Conservation (phyloP, 2,797 vertebrate genomes). For the Smutsia gigantea region DNA sequence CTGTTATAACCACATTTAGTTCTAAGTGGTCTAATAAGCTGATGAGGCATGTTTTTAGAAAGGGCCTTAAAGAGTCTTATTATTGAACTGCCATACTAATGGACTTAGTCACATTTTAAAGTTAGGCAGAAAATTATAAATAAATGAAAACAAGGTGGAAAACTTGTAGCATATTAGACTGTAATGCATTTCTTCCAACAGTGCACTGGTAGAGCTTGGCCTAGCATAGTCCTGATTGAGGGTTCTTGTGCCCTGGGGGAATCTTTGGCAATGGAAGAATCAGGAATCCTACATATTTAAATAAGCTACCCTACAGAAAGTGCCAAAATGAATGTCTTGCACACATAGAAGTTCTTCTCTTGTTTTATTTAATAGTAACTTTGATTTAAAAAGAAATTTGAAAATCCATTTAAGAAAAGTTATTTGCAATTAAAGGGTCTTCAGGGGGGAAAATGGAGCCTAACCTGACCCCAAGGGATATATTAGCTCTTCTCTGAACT, state of each 20-base stretch:
- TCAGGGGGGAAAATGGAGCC: not conserved
- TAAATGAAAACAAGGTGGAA: constrained; percentile 1
- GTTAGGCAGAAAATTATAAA: not conserved
- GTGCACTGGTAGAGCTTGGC: not conserved
- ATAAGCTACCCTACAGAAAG: not conserved
- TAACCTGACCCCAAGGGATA: constrained; percentile 57
- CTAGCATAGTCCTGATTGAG: not conserved
- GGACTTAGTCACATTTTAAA: not conserved
- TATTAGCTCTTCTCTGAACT: constrained; percentile 38
- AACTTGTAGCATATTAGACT: not conserved
- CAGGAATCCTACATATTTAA: constrained; percentile 31
- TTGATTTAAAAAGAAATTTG: constrained; percentile 63
- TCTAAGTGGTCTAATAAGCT: not conserved
- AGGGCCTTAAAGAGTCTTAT: not conserved
- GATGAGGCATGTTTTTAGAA: not conserved
- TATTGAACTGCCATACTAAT: constrained; percentile 1
- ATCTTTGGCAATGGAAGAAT: not conserved
- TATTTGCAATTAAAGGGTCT: constrained; percentile 53
- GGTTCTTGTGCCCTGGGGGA: not conserved
- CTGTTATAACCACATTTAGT: not conserved
- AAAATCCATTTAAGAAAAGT: constrained; percentile 51
- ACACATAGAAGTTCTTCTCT: not conserved
- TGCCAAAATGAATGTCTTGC: constrained; percentile 9
- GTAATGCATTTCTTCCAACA: not conserved
- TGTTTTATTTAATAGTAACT: constrained; percentile 70